These are phyloP conservation scores for Egretta garzetta DNA, from an alignment of 2,113 vertebrate genomes.

Conservation along the genomic window DNA sequence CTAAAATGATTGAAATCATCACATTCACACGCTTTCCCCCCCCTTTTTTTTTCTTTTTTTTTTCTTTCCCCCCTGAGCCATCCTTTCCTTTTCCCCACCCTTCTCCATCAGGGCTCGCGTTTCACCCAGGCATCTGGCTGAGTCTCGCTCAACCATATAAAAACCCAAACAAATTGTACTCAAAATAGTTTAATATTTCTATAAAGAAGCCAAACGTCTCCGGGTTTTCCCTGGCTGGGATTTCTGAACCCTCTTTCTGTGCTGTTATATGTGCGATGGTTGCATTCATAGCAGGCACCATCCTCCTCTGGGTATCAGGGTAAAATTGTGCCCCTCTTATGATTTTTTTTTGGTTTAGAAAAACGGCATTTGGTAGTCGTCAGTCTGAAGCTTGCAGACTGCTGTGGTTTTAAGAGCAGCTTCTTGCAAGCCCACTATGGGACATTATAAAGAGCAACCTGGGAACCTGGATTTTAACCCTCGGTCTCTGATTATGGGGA, in stretches of 20 bases:
- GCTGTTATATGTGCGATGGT: background rate
- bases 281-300: fast-evolving
- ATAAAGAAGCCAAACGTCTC: background rate
- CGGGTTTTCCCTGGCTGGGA: background rate
- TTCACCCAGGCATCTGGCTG: background rate
- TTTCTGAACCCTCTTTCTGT: background rate
- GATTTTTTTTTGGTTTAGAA: background rate
- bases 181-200: background rate
- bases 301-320: background rate
- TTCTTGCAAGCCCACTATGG: background rate
- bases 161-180: background rate
- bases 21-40: background rate
- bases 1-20: background rate
- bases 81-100: background rate
- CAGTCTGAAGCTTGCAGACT: background rate
- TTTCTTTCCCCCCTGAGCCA: fast-evolving
- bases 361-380: background rate
- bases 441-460: background rate
- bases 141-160: background rate
- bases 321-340: background rate
- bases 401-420: background rate
- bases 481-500: background rate
- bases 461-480: background rate
- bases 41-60: too few species aligned
- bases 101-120: background rate